Conservation (phyloP, 2,797 vertebrate species). For the Cyprinella venusta region DNA sequence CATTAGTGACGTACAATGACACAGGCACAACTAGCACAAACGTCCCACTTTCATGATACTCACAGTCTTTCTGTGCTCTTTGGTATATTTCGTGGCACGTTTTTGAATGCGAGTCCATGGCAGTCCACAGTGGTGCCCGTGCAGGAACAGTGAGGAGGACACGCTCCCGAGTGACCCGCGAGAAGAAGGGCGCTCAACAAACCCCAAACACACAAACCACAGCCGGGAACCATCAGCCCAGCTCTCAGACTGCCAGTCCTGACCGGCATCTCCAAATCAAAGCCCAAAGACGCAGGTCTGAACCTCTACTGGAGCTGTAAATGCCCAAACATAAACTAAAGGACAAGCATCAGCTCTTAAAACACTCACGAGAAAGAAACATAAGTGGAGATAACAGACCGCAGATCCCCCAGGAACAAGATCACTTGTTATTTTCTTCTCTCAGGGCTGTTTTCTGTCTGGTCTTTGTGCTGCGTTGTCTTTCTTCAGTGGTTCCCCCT, state of each 20-base stretch:
- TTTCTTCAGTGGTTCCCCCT: slow-evolving; percentile 49
- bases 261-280: background rate
- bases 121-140: slow-evolving; percentile 79
- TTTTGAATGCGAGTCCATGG: slow-evolving; percentile 73
- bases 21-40: background rate
- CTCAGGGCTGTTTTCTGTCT: slow-evolving; percentile 52
- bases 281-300: background rate
- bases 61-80: slow-evolving; percentile 75
- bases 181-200: slow-evolving; percentile 50
- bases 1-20: slow-evolving; percentile 29
- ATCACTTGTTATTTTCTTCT: slow-evolving; percentile 39
- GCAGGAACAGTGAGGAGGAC: slow-evolving; percentile 74
- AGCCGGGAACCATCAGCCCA: slow-evolving; percentile 33
- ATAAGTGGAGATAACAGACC: background rate
- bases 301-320: slow-evolving; percentile 45
- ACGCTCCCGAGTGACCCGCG: slow-evolving; percentile 58
- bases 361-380: background rate
- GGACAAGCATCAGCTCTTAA: slow-evolving; percentile 1
- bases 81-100: slow-evolving; percentile 73
- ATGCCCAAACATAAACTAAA: slow-evolving; percentile 40
- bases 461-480: slow-evolving; percentile 54
- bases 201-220: slow-evolving; percentile 38
- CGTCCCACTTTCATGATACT: slow-evolving; percentile 60
- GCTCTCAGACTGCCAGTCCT: slow-evolving; percentile 27
- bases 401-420: slow-evolving; percentile 12